These are phyloP conservation scores for Noctua janthe DNA, from an alignment of 2,888 invertebrate genomes.

Conservation along the genomic window DNA sequence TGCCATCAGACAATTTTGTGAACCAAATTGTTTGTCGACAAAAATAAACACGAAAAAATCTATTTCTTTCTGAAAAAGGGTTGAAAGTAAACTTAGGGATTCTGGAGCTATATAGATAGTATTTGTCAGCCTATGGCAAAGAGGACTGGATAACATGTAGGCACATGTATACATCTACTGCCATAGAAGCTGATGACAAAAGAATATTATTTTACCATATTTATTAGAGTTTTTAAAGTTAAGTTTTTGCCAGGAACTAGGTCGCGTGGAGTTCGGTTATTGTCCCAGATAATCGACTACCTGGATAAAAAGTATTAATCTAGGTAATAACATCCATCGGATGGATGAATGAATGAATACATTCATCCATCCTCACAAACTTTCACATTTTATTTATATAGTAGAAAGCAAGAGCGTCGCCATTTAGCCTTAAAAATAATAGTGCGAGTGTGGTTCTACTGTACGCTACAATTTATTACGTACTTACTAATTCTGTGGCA, in stretches of 20 bases:
- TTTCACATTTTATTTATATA: not conserved
- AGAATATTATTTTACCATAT: not conserved
- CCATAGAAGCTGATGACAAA: not conserved
- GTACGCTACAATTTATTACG: no score
- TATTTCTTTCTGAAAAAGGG: conserved; percentile 45
- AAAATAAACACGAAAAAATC: conserved; percentile 49
- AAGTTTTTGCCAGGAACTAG: no score
- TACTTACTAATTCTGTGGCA: no score
- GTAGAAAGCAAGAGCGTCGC: no score
- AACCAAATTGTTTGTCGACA: conserved; percentile 43
- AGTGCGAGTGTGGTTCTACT: no score
- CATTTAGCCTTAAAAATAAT: no score
- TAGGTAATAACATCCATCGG: not conserved
- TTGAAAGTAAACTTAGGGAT: conserved; percentile 39
- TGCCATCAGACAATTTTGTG: conserved; percentile 48
- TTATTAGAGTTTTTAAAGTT: not conserved
- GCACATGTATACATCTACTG: not conserved
- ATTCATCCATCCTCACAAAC: not conserved
- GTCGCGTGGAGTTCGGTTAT: no score
- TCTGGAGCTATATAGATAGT: conserved; percentile 7
- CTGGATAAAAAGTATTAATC: not conserved
- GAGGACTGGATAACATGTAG: not conserved
- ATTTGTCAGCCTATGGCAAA: conserved; percentile 25
- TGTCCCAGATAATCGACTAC: no score
- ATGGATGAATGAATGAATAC: not conserved